A percentile compares a stretch with the other conserved stretches of the same genome.
phyloP scores from a whole-genome alignment of 2,888 invertebrate genomes.

The Seladonia tumulorum region DNA sequence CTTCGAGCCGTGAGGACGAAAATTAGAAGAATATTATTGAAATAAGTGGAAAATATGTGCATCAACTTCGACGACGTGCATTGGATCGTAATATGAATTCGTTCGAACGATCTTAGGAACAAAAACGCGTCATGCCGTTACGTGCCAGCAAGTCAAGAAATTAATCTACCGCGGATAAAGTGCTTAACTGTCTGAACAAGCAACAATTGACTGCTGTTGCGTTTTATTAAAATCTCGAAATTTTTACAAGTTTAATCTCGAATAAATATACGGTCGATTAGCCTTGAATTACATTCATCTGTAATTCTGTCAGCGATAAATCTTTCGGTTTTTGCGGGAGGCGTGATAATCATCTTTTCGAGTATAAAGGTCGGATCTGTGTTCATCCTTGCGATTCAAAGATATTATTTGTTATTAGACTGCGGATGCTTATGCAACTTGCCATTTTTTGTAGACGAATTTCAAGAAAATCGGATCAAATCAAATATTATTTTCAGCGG shows the following conservation, averaged over 20 bases:
- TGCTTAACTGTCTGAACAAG: background rate
- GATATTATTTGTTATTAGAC: background rate
- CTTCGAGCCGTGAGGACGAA: too few species aligned
- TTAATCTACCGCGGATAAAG: constrained; percentile 18
- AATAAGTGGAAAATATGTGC: background rate
- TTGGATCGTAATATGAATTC: background rate
- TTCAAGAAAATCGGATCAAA: too few species aligned
- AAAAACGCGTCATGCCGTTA: background rate
- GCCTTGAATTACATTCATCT: background rate
- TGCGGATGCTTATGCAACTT: too few species aligned
- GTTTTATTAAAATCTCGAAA: constrained; percentile 11
- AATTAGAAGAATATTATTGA: background rate
- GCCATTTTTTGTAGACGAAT: too few species aligned
- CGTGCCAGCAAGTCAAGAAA: background rate
- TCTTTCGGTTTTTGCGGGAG: background rate
- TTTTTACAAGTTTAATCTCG: background rate
- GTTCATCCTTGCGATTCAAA: background rate
- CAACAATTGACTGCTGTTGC: background rate
- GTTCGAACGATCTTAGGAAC: background rate
- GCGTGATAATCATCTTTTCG: background rate
- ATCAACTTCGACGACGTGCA: background rate
- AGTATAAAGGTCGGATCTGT: background rate
- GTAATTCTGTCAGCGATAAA: background rate
- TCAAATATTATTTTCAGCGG: too few species aligned
- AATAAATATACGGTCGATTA: background rate